Conservation (phyloP, 1,140 invertebrate species). For the Drosophila chauvacae region DNA sequence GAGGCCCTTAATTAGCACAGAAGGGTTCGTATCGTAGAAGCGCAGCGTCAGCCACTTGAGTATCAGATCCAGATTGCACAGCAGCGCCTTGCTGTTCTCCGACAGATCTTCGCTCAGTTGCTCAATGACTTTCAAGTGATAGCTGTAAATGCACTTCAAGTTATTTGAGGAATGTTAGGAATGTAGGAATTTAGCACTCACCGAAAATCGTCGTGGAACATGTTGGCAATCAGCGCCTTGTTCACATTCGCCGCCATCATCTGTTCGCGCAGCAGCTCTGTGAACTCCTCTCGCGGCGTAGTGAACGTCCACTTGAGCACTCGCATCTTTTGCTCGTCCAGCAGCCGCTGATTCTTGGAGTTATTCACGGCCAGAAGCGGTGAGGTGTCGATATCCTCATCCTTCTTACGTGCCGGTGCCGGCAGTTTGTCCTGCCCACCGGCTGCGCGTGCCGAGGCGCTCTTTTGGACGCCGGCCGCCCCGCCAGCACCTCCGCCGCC, state of each 20-base stretch:
- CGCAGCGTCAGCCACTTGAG: constrained; percentile 98
- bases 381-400: constrained; percentile 93
- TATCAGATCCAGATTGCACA: constrained; percentile 96
- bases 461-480: constrained; percentile 71
- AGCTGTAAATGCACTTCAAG: constrained; percentile 70
- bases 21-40: constrained; percentile 99
- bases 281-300: constrained; percentile 95
- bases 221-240: constrained; percentile 93
- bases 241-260: constrained; percentile 95
- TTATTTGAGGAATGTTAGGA: background rate
- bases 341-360: constrained; percentile 94
- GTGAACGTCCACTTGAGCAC: constrained; percentile 98
- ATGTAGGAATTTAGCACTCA: constrained; percentile 22
- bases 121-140: constrained; percentile 98
- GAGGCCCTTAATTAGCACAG: constrained; percentile 96
- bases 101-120: constrained; percentile 93
- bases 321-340: constrained; percentile 96
- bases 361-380: constrained; percentile 93
- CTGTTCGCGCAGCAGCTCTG: constrained; percentile 95
- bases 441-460: constrained; percentile 85
- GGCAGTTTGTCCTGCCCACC: constrained; percentile 81
- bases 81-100: constrained; percentile 90
- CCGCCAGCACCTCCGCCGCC: constrained; percentile 84
- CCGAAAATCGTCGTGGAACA: constrained; percentile 97
- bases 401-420: constrained; percentile 88